phyloP scores from a whole-genome alignment of 2,797 vertebrate genomes.

The Peromyscus aztecus region DNA sequence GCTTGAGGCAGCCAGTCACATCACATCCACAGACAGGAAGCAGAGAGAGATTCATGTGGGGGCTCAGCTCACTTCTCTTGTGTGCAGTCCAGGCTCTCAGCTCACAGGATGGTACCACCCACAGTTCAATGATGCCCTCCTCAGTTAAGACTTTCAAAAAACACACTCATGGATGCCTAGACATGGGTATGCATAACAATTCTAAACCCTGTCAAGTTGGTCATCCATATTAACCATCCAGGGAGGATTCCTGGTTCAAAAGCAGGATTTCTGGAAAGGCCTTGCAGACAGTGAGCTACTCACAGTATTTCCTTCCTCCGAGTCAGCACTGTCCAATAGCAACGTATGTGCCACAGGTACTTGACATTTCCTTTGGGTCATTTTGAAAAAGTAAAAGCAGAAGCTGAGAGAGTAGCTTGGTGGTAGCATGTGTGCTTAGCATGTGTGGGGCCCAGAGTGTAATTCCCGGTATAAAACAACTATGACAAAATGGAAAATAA shows the following conservation, averaged over 20 bases:
- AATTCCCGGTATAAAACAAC: too few species aligned
- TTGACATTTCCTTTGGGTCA: neutral
- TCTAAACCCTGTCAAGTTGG: neutral
- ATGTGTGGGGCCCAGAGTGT: neutral
- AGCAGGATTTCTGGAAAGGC: too few species aligned
- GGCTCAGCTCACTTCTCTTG: neutral
- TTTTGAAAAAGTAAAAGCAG: neutral
- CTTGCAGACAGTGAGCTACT: neutral
- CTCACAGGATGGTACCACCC: neutral
- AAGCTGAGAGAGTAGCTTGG: neutral
- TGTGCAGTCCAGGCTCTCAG: neutral
- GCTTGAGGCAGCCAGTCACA: neutral
- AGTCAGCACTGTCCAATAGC: neutral
- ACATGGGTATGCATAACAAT: neutral
- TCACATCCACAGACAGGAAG: neutral
- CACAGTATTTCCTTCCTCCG: neutral
- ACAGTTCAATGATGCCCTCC: neutral
- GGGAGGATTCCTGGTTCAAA: neutral
- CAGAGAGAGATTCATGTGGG: neutral
- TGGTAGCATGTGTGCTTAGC: neutral
- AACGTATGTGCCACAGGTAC: rapidly evolving
- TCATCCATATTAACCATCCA: neutral
- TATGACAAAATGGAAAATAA: neutral
- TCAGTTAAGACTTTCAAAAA: neutral
- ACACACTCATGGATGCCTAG: neutral